Conservation (phyloP, 2,113 vertebrate species). For the Callipepla californica region DNA sequence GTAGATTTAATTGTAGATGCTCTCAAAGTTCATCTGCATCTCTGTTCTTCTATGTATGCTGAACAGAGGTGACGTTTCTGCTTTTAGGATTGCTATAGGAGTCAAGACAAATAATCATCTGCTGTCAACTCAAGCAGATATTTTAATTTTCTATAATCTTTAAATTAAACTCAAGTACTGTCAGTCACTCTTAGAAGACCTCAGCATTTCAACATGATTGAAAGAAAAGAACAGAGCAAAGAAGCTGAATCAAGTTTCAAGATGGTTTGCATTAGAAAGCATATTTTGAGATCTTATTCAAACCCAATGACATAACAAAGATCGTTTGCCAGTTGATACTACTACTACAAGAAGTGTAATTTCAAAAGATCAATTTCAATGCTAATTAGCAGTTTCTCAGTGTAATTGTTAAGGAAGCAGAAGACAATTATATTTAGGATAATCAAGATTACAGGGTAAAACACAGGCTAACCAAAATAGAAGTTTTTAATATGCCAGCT, state of each 20-base stretch:
- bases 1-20: not conserved
- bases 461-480: not conserved
- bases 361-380: not conserved
- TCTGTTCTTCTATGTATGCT: not conserved
- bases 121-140: not conserved
- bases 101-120: not conserved
- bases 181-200: conserved; percentile 3
- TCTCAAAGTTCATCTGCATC: not conserved
- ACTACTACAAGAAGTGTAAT: not conserved
- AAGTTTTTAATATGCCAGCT: not conserved
- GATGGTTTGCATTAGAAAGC: conserved; percentile 57
- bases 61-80: not conserved
- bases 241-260: conserved; percentile 35
- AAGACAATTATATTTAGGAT: not conserved
- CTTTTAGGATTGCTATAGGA: not conserved
- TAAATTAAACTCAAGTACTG: not conserved
- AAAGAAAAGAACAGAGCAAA: conserved; percentile 33
- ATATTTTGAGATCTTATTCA: conserved; percentile 7
- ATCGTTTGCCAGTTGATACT: conserved; percentile 35
- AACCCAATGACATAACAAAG: conserved; percentile 51
- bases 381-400: not conserved
- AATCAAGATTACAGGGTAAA: not conserved
- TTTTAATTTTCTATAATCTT: not conserved
- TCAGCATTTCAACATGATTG: not conserved
- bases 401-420: conserved; percentile 1